These are phyloP conservation scores for Diorhabda elongata DNA, from an alignment of 1,140 invertebrate genomes.

Conservation along the genomic window DNA sequence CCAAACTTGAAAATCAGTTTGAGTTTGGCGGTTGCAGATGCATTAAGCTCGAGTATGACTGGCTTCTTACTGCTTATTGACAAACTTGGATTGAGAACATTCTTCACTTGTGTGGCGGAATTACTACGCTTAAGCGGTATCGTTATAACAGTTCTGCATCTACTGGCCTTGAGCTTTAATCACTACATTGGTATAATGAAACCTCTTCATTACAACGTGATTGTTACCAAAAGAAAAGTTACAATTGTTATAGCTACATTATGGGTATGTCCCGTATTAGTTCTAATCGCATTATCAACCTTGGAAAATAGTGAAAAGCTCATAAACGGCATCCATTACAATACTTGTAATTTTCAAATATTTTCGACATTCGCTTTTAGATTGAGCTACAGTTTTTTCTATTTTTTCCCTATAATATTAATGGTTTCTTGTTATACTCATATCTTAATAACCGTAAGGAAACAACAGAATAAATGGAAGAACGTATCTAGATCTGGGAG, in stretches of 20 bases:
- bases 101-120: constrained; percentile 20
- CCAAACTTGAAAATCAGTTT: constrained; percentile 58
- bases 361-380: constrained; percentile 46
- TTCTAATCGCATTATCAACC: constrained; percentile 53
- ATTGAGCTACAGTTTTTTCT: constrained; percentile 48
- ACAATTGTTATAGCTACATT: constrained; percentile 49
- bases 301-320: constrained; percentile 19
- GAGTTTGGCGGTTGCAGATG: constrained; percentile 58
- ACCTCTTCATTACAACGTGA: constrained; percentile 60
- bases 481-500: constrained; percentile 45
- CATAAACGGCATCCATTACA: constrained; percentile 15
- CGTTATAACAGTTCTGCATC: constrained; percentile 60
- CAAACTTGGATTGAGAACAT: constrained; percentile 36
- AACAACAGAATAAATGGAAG: constrained; percentile 52
- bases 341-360: constrained; percentile 10
- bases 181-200: constrained; percentile 61
- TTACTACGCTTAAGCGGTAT: constrained; percentile 30
- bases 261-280: constrained; percentile 56
- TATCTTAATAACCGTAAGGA: constrained; percentile 55
- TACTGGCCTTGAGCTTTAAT: constrained; percentile 63
- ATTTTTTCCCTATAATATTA: constrained; percentile 51
- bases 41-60: constrained; percentile 52
- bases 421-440: constrained; percentile 59
- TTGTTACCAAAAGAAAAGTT: constrained; percentile 49
- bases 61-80: constrained; percentile 54